These are phyloP conservation scores for Neopipo cinnamomea DNA, from an alignment of 2,113 vertebrate species.

Conservation along the genomic window DNA sequence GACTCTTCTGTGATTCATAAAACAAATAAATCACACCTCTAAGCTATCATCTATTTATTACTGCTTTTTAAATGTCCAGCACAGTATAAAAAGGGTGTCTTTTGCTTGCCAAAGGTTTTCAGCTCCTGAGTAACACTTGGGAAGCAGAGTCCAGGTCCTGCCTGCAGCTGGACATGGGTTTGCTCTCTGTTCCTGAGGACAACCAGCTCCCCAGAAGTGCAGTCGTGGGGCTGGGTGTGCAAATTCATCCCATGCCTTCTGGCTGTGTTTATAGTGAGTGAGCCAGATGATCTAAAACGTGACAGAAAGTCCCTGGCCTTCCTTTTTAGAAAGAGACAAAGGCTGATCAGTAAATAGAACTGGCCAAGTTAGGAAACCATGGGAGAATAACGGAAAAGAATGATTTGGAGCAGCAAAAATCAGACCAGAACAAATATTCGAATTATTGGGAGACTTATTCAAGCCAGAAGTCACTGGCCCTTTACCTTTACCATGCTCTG, in stretches of 20 bases:
- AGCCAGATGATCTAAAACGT: neutral
- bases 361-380: neutral
- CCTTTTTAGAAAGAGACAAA: neutral
- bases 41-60: slow-evolving; percentile 76
- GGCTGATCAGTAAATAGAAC: neutral
- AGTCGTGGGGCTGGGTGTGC: neutral
- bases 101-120: slow-evolving; percentile 1
- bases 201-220: neutral
- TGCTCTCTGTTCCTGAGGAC: neutral
- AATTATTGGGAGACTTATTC: neutral
- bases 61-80: slow-evolving; percentile 64
- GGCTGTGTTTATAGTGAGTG: neutral
- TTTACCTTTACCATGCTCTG: neutral
- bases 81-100: slow-evolving; percentile 11
- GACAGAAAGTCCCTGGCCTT: neutral
- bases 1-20: slow-evolving; percentile 79
- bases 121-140: slow-evolving; percentile 39
- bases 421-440: neutral
- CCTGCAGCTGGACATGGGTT: neutral
- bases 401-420: neutral
- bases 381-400: neutral
- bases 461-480: neutral
- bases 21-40: slow-evolving; percentile 79
- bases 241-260: neutral
- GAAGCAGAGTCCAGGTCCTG: neutral